Evolutionary conservation across 35 echinoderm and acorn worm species (phyloP), one percentile per base, ranked within the genome.

Genomic region (Anneissia japonica): DNA sequence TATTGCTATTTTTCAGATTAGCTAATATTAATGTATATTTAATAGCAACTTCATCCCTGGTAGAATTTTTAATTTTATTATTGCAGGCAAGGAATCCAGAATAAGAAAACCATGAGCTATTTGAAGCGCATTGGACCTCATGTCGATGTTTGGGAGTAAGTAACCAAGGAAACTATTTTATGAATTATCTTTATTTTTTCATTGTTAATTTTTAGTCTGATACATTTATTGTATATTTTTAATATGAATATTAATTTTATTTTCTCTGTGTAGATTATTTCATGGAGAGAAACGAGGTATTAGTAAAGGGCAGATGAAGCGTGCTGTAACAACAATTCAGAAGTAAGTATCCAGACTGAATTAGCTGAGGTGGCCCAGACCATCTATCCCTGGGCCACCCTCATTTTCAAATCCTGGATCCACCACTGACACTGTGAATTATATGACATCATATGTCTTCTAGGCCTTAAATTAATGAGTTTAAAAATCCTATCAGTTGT

Each of bases 301-400:
- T 9, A 88, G 86, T 36, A 91, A 89, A 46, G 86, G 51, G 37
- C 85, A 91, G 19, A 88, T 90, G 86, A 91, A 64, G 46, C 87
- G 76, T 80, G 93, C 93, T 51, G 93, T 89, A 23, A 85, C 91
- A 32, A 88, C 83, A 21, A 83, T 91, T n/a, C 93, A 95, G 39
- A 95, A 78, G 93, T 95, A 91, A 75, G 85, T 82, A 17, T 31
- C 13, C 30, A n/a, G 7, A 84, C 64, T 45, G 31, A n/a, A n/a
- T n/a, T n/a, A n/a, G n/a, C n/a, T n/a, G n/a, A n/a, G n/a, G n/a
- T n/a, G n/a, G n/a, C n/a, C n/a, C n/a, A n/a, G n/a, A n/a, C n/a
- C n/a, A n/a, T n/a, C n/a, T n/a, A n/a, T n/a, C n/a, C n/a, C n/a
- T n/a, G n/a, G n/a, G n/a, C n/a, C n/a, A n/a, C n/a, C n/a, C n/a